Percentiles rank a stretch among this genome's conserved stretches.
phyloP scores from a whole-genome alignment of 2,113 vertebrate species.

The cattle (Bos taurus) region ARS-UCD2.0 NC_037330.1:110850501-110851000 shows the following conservation, averaged over 20 bases:
- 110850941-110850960: background rate
- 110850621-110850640: background rate
- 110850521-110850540: background rate
- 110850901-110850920: slow-evolving; percentile 14
- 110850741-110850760: background rate
- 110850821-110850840: slow-evolving; percentile 16
- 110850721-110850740: background rate
- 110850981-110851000: background rate
- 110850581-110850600: background rate
- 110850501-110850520: background rate
- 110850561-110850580: background rate
- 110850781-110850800: background rate
- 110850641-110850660: background rate
- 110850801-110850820: slow-evolving; percentile 30
- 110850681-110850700: background rate
- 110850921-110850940: background rate
- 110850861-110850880: slow-evolving; percentile 15
- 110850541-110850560: background rate
- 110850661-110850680: background rate
- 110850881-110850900: background rate
- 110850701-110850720: background rate
- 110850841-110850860: background rate
- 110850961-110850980: background rate
- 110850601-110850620: background rate
- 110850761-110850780: background rate